phyloP scores from a whole-genome alignment of 2,113 vertebrate genomes.

The Festucalex cinctus region DNA sequence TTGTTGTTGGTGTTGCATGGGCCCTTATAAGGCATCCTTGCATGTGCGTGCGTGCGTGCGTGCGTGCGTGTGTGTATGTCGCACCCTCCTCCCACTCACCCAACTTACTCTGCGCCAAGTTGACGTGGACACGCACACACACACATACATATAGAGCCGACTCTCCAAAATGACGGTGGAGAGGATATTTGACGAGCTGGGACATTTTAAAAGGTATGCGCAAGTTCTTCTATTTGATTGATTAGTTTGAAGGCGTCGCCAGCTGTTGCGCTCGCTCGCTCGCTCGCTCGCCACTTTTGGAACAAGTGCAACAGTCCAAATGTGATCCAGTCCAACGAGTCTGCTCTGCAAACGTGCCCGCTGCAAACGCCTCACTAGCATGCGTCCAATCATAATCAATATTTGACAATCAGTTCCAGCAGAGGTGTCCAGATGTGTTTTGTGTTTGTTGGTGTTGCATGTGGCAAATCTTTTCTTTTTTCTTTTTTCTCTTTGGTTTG shows the following conservation, averaged over 20 bases:
- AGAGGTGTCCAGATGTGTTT: too few relatives aligned
- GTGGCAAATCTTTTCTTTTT: too few relatives aligned
- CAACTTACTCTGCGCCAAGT: background rate
- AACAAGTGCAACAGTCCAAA: too few relatives aligned
- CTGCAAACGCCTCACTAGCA: too few relatives aligned
- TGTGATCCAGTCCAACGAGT: too few relatives aligned
- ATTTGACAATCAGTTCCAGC: too few relatives aligned
- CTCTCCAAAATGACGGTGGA: constrained; percentile 68
- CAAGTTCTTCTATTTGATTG: background rate
- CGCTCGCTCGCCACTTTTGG: too few relatives aligned
- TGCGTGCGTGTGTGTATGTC: background rate
- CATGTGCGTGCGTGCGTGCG: background rate
- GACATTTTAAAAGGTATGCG: constrained; percentile 73
- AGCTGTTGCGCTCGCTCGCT: too few relatives aligned
- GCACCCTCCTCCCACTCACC: background rate
- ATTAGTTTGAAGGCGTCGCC: background rate
- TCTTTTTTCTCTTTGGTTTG: too few relatives aligned
- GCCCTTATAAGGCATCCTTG: background rate
- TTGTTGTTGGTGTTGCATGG: background rate
- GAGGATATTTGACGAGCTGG: constrained; percentile 72
- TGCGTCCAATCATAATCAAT: too few relatives aligned
- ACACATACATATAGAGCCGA: background rate
- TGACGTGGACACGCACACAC: background rate
- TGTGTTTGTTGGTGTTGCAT: too few relatives aligned
- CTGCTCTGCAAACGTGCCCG: too few relatives aligned